Evolutionary conservation across 2,113 vertebrate species (phyloP).

Genomic region (Macroglossus sobrinus): DNA sequence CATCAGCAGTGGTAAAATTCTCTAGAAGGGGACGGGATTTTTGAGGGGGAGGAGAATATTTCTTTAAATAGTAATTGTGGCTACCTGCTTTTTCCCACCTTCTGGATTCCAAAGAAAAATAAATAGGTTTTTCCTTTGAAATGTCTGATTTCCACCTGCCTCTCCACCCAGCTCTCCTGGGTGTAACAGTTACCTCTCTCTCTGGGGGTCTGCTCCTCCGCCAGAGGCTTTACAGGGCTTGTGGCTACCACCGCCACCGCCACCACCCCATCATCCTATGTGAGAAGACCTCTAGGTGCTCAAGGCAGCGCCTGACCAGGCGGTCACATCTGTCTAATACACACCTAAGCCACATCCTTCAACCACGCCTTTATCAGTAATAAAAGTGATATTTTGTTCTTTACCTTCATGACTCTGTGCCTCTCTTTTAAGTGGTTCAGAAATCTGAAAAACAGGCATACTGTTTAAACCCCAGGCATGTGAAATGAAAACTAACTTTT

Average conservation of each 20-base stretch:
- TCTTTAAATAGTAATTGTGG: not conserved
- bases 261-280: not conserved
- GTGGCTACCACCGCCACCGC: fast-evolving
- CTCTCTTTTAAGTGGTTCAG: not conserved
- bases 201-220: not conserved
- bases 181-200: fast-evolving
- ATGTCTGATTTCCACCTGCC: not conserved
- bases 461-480: not conserved
- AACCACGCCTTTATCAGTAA: not conserved
- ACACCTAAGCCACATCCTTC: slow-evolving; percentile 45
- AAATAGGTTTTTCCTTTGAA: not conserved
- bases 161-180: not conserved
- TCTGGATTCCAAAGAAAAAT: not conserved
- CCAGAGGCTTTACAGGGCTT: no score
- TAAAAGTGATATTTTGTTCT: not conserved
- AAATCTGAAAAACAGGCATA: not conserved
- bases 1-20: fast-evolving
- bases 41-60: not conserved
- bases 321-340: not conserved
- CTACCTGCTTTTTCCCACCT: not conserved
- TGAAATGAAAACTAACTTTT: not conserved
- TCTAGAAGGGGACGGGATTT: no score
- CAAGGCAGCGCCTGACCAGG: not conserved
- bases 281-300: not conserved
- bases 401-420: not conserved